phyloP scores from a whole-genome alignment of 1,140 invertebrate species.

The Temnothorax nylanderi region DNA sequence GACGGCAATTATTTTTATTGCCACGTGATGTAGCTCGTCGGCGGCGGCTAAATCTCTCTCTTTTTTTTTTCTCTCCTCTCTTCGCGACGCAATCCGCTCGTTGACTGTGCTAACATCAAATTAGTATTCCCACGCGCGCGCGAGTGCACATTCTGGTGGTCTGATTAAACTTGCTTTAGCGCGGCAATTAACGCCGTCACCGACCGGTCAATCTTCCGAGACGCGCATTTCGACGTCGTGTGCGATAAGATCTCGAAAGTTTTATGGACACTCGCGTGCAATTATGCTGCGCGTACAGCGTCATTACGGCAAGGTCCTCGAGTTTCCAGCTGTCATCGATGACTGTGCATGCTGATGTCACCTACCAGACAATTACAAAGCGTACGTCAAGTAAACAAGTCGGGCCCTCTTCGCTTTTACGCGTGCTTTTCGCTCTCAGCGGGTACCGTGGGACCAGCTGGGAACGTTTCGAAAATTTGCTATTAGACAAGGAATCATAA shows the following conservation, averaged over 20 bases:
- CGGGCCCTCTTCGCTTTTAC: not conserved
- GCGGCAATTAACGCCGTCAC: slow-evolving; percentile 49
- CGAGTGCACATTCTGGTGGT: slow-evolving; percentile 29
- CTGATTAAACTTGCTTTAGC: slow-evolving; percentile 47
- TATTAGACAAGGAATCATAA: slow-evolving; percentile 44
- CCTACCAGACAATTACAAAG: slow-evolving; percentile 45
- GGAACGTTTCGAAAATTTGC: slow-evolving; percentile 17
- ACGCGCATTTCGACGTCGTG: slow-evolving; percentile 48
- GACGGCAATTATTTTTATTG: slow-evolving; percentile 48
- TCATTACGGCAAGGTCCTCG: slow-evolving; percentile 52
- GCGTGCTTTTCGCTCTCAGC: slow-evolving; percentile 41
- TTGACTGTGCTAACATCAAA: slow-evolving; percentile 36
- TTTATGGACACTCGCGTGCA: slow-evolving; percentile 47
- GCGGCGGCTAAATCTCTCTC: not conserved
- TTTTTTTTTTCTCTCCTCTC: not conserved
- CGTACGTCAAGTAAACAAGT: slow-evolving; percentile 23
- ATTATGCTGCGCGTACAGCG: slow-evolving; percentile 61
- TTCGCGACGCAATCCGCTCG: not conserved
- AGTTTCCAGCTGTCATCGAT: slow-evolving; percentile 67
- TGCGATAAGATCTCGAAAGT: slow-evolving; percentile 65
- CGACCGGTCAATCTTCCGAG: slow-evolving; percentile 39
- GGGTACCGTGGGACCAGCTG: slow-evolving; percentile 35
- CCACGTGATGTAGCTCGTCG: slow-evolving; percentile 9
- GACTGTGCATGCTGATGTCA: slow-evolving; percentile 56
- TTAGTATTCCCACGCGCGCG: slow-evolving; percentile 34